Percentiles rank a stretch among this genome's conserved stretches.
phyloP scores from a whole-genome alignment of 2,113 vertebrate genomes.

The Heliornis fulica region DNA sequence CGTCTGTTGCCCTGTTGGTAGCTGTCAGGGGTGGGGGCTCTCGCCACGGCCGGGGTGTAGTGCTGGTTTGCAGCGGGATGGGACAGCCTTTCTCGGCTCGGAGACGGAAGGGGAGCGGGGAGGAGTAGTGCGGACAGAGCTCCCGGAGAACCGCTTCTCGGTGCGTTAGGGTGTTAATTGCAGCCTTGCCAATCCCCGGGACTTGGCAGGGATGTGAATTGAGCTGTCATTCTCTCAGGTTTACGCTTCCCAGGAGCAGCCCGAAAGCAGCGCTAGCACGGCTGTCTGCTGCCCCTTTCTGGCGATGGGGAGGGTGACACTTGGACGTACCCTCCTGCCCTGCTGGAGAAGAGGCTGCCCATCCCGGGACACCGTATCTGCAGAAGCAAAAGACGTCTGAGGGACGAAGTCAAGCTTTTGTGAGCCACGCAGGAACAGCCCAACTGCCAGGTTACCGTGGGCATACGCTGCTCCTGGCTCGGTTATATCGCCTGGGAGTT shows the following conservation, averaged over 20 bases:
- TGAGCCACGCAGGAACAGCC: rapidly evolving
- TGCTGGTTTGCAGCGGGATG: background rate
- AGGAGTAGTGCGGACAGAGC: background rate
- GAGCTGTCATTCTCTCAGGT: background rate
- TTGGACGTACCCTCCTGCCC: rapidly evolving
- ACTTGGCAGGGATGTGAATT: background rate
- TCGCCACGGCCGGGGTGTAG: background rate
- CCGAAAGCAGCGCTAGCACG: background rate
- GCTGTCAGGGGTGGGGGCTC: background rate
- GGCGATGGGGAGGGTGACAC: background rate
- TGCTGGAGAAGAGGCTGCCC: background rate
- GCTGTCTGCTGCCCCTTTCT: slow-evolving; percentile 57
- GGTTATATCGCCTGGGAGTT: rapidly evolving
- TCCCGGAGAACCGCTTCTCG: background rate
- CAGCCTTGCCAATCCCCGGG: background rate
- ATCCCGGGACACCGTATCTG: rapidly evolving
- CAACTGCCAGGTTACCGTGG: rapidly evolving
- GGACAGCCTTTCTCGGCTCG: background rate
- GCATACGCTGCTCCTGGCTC: rapidly evolving
- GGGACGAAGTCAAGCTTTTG: background rate
- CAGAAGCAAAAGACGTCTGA: rapidly evolving
- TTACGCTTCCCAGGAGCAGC: background rate
- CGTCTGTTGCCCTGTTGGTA: background rate
- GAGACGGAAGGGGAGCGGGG: background rate
- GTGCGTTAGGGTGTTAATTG: background rate